Evolutionary conservation across 2,113 vertebrate genomes (phyloP).

Genomic region (Burhinus bistriatus): DNA sequence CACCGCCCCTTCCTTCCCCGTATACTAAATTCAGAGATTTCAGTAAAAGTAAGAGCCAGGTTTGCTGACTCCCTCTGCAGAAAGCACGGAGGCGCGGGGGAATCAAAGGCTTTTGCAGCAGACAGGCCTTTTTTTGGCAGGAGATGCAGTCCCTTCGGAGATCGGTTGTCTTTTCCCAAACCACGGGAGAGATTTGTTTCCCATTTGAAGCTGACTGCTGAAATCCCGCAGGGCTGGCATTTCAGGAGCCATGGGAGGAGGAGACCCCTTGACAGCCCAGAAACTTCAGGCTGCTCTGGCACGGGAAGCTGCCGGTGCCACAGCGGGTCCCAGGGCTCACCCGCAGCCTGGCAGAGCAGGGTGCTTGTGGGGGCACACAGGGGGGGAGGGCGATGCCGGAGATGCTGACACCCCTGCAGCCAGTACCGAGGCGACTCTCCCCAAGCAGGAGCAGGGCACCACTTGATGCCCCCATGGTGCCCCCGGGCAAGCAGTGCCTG

Average conservation of each 20-base stretch:
- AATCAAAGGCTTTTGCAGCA: constrained; percentile 69
- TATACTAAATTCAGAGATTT: constrained; percentile 65
- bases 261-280: neutral
- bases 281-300: neutral
- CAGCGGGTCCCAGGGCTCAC: neutral
- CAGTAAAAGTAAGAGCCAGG: constrained; percentile 63
- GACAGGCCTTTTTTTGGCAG: constrained; percentile 56
- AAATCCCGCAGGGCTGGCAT: neutral
- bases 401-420: neutral
- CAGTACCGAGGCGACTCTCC: accelerated
- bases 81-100: constrained; percentile 46
- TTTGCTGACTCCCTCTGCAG: constrained; percentile 60
- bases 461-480: neutral
- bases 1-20: constrained; percentile 52
- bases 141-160: constrained; percentile 36
- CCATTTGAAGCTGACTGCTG: constrained; percentile 32
- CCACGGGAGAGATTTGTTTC: constrained; percentile 44
- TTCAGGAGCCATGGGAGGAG: neutral
- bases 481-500: accelerated
- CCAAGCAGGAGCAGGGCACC: neutral
- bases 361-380: neutral
- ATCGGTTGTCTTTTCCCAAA: constrained; percentile 43
- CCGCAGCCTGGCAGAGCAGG: neutral
- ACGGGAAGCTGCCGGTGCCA: accelerated
- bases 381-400: neutral